Percentiles rank a stretch among this genome's conserved stretches.
phyloP scores from a whole-genome alignment of 1,140 invertebrate species.

The Zaprionus ornatus region DNA sequence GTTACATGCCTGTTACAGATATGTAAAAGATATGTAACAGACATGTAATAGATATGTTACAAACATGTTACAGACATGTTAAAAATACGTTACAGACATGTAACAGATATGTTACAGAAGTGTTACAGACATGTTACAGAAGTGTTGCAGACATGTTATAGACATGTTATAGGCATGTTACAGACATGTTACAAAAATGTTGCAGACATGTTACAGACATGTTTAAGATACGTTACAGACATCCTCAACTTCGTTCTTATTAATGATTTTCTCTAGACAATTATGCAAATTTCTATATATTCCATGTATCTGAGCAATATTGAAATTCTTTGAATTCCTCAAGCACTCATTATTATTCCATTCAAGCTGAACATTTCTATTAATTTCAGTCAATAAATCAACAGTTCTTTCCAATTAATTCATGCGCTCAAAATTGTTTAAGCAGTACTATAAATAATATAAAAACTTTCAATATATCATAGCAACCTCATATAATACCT shows the following conservation, averaged over 20 bases:
- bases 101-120: too few relatives aligned
- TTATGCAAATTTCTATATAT: not conserved
- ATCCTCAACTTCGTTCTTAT: not conserved
- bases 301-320: not conserved
- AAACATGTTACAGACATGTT: too few relatives aligned
- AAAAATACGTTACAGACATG: too few relatives aligned
- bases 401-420: not conserved
- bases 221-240: too few relatives aligned
- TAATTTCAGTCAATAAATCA: conserved; percentile 2
- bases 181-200: too few relatives aligned
- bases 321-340: not conserved
- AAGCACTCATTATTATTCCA: not conserved
- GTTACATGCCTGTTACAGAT: too few relatives aligned
- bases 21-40: too few relatives aligned
- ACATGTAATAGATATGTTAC: too few relatives aligned
- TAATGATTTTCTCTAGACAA: not conserved
- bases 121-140: too few relatives aligned
- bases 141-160: too few relatives aligned
- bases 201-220: too few relatives aligned
- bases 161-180: too few relatives aligned
- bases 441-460: not conserved
- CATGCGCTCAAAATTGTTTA: not conserved
- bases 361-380: not conserved
- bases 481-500: not conserved
- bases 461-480: not conserved